Base-by-base conservation (phyloP, 2,797 vertebrate genomes). In the Schizopygopsis malacanthus region DNA sequence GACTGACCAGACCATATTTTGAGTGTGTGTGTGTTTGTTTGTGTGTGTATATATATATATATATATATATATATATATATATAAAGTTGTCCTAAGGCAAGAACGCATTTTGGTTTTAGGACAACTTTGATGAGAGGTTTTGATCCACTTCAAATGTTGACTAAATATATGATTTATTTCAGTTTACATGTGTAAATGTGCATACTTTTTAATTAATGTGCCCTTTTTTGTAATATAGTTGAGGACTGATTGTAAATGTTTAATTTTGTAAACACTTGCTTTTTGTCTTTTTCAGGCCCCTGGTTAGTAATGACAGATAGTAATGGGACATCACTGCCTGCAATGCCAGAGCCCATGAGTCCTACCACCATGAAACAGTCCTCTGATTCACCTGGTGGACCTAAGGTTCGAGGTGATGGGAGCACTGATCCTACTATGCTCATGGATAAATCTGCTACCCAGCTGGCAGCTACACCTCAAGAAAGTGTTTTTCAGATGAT, bases 331-430 rank as follows among this genome's bases (percentile, higher is more conserved):
- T 95, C 97, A 88, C 93, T 97, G 91, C 95, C 97, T 87, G 94
- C 95, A 33, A 96, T 96, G 93, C 96, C 95, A 63, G 96, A 97
- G 92, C 96, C 95, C 86, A 93, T 92, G 85, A 96, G 93, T 92
- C 96, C 95, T 8, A 89, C 96, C 91, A 97, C 95, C 94, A 97
- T 99, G 97, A 99, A 99, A 94, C 98, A 97, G 94, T 95, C 95
- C 0, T 95, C 98, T 0, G 98, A 99, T 88, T 94, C 96, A 89
- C 95, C 97, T 2, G 94, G 96, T 75, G 95, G 92, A 52, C 85
- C 95, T n/a, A 96, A 96, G 25, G 96, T 95, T 61, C 96, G 96
- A 69, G 90, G 94, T 54, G 98, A 98, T 88, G 92, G 97, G 92
- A 96, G 93, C 84, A 95, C 95, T 0, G 97, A 98, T 85, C 97